phyloP scores from a whole-genome alignment of 1,140 invertebrate species.

The Brachionus manjavacas region DNA sequence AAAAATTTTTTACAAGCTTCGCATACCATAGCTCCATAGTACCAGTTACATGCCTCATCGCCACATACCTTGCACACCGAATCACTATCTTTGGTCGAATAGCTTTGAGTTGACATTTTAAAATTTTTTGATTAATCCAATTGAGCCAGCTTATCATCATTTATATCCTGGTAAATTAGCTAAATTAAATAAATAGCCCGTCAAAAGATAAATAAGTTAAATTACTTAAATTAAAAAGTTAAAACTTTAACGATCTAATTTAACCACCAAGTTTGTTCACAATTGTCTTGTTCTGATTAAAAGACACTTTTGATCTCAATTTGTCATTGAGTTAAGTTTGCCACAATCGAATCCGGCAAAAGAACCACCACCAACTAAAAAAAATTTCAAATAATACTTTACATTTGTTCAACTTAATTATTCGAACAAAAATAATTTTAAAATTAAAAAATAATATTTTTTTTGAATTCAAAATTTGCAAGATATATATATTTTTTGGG shows the following conservation, averaged over 20 bases:
- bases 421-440: neutral
- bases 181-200: neutral
- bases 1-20: slow-evolving; percentile 53
- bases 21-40: neutral
- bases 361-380: neutral
- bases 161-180: neutral
- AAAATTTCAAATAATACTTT: neutral
- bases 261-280: neutral
- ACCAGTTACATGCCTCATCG: neutral
- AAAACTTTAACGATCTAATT: neutral
- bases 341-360: neutral
- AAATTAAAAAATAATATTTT: neutral
- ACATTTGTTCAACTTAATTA: neutral
- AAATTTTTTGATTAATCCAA: neutral
- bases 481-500: neutral
- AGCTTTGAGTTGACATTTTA: neutral
- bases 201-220: neutral
- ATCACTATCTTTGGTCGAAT: neutral
- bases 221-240: slow-evolving; percentile 23
- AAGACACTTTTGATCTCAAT: neutral
- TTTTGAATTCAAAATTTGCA: neutral
- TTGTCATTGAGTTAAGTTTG: neutral
- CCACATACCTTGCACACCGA: slow-evolving; percentile 15
- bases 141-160: neutral
- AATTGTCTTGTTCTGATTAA: neutral